phyloP scores from a whole-genome alignment of 1,140 invertebrate species.

The Drosophila rufa region DNA sequence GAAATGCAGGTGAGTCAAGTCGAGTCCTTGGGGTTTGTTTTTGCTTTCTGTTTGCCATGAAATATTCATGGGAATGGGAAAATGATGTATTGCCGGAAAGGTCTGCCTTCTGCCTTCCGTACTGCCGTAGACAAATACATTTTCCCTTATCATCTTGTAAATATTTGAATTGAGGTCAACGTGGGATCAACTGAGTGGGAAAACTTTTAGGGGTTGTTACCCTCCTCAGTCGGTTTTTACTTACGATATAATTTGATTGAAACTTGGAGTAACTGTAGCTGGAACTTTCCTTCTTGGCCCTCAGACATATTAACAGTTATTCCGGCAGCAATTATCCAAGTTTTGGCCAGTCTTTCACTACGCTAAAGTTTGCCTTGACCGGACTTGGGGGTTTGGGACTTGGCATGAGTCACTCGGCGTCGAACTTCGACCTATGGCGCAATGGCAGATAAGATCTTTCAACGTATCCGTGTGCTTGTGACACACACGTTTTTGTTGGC shows the following conservation, averaged over 20 bases:
- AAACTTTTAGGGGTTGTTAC: constrained; percentile 41
- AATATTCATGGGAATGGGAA: constrained; percentile 67
- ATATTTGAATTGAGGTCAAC: constrained; percentile 81
- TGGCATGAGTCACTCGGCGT: constrained; percentile 62
- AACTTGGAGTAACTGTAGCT: constrained; percentile 5
- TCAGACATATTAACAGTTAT: constrained; percentile 25
- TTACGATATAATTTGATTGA: constrained; percentile 58
- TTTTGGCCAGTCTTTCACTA: constrained; percentile 35
- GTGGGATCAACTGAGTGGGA: constrained; percentile 47
- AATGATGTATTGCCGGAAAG: constrained; percentile 63
- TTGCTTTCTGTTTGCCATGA: constrained; percentile 12
- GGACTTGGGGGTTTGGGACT: background rate
- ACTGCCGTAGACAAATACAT: constrained; percentile 55
- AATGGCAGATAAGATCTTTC: constrained; percentile 49
- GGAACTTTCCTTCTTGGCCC: constrained; percentile 9
- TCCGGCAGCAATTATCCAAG: constrained; percentile 48
- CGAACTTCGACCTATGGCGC: constrained; percentile 72
- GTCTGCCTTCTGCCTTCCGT: constrained; percentile 35
- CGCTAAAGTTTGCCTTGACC: constrained; percentile 40
- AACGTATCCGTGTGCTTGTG: constrained; percentile 16
- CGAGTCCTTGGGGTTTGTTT: constrained; percentile 21
- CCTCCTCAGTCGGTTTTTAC: constrained; percentile 24
- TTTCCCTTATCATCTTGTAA: constrained; percentile 80
- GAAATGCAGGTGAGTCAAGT: constrained; percentile 93
- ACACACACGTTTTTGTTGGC: constrained; percentile 31